These are phyloP conservation scores for Epizoanthus illoricatus DNA, from an alignment of 92 coral and sea anemone genomes.

Conservation along the genomic window DNA sequence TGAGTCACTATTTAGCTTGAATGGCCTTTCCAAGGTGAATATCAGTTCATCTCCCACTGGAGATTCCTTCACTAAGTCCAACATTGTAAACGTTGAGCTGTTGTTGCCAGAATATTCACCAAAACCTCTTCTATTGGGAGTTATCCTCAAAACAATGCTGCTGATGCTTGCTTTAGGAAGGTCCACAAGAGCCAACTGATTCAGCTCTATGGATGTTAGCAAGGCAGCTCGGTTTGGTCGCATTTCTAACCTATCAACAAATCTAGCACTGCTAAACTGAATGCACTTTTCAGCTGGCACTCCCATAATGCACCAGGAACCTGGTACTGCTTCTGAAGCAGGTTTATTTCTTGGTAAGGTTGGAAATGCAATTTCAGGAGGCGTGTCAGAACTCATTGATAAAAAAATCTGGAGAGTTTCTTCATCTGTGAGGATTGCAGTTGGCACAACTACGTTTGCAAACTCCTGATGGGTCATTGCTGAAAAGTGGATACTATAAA, in stretches of 20 bases:
- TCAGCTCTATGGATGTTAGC: background rate
- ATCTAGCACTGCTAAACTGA: background rate
- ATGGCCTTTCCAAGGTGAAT: background rate
- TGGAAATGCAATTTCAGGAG: slow-evolving; percentile 1
- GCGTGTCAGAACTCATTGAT: background rate
- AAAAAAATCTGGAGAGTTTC: slow-evolving; percentile 16
- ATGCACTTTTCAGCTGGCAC: slow-evolving; percentile 3
- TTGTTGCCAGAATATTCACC: background rate
- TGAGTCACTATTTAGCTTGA: background rate
- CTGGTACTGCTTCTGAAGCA: background rate
- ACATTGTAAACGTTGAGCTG: background rate
- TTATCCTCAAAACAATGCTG: background rate
- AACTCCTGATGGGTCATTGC: slow-evolving; percentile 42
- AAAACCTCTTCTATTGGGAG: background rate
- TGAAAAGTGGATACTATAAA: slow-evolving; percentile 13
- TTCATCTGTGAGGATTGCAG: slow-evolving; percentile 32
- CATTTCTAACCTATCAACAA: slow-evolving; percentile 1
- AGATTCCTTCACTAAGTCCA: background rate
- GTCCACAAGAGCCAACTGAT: background rate
- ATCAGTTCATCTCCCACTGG: background rate
- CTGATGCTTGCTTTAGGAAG: background rate
- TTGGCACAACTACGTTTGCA: slow-evolving; percentile 1
- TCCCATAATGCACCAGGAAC: slow-evolving; percentile 9
- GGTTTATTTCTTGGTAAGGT: background rate
- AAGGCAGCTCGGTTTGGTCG: background rate